Conservation (phyloP, 2,113 vertebrate genomes). For the Cheirogaleus medius region DNA sequence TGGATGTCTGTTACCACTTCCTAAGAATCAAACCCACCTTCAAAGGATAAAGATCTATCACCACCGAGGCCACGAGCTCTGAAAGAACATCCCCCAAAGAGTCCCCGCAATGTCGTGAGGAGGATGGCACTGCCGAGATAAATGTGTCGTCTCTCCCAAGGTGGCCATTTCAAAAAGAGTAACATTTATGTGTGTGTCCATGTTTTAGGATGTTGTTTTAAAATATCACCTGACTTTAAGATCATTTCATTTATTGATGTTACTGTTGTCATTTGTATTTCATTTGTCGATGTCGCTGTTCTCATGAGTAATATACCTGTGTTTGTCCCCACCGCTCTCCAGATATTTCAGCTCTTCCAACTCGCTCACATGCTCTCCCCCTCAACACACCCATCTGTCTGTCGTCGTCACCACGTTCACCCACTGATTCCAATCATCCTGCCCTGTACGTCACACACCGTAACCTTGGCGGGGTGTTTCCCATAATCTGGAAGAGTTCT, state of each 20-base stretch:
- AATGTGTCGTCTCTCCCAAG: not conserved
- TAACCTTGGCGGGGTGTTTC: not conserved
- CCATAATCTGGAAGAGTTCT: not conserved
- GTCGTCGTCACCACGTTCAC: not conserved
- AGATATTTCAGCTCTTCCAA: not conserved
- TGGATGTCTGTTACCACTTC: not conserved
- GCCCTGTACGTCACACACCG: too few species aligned
- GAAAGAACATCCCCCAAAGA: not conserved
- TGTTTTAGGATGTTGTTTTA: not conserved
- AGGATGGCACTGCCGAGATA: not conserved
- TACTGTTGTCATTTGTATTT: not conserved
- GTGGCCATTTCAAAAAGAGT: not conserved
- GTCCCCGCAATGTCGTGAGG: not conserved
- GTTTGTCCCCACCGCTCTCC: not conserved
- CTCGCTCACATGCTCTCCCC: not conserved
- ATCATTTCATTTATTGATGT: not conserved
- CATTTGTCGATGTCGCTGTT: not conserved
- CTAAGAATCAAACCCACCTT: not conserved
- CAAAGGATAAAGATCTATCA: not conserved
- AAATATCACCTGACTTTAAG: not conserved
- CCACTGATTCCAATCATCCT: too few species aligned
- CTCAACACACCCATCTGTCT: not conserved
- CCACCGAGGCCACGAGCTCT: not conserved
- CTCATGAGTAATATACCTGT: rapidly evolving
- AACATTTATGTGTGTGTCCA: not conserved